phyloP scores from a whole-genome alignment of 2,888 invertebrate genomes.

The Willowsia nigromaculata region DNA sequence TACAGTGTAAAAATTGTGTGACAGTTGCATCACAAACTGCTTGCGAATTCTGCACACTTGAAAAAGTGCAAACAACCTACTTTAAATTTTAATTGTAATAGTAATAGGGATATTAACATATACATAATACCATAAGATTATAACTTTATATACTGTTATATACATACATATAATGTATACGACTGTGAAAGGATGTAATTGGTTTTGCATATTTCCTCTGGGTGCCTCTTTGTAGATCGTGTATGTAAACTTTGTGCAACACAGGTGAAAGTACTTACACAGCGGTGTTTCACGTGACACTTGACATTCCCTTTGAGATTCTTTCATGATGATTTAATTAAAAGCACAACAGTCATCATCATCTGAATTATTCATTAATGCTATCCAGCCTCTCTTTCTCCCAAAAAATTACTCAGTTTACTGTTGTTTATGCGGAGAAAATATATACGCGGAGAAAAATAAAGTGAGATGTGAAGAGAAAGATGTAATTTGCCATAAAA shows the following conservation, averaged over 20 bases:
- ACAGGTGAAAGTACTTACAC: constrained; percentile 11
- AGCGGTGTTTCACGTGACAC: background rate
- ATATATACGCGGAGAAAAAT: background rate
- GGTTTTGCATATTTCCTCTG: background rate
- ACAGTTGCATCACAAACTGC: constrained; percentile 50
- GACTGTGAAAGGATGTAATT: background rate
- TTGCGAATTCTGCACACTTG: background rate
- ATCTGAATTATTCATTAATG: constrained; percentile 29
- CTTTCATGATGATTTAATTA: constrained; percentile 31
- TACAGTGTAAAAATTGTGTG: background rate
- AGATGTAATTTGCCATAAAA: constrained; percentile 28
- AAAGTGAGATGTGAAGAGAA: background rate
- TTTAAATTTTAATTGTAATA: background rate
- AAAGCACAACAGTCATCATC: constrained; percentile 44
- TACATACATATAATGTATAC: too few species aligned
- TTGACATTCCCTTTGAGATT: constrained; percentile 28
- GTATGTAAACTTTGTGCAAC: background rate
- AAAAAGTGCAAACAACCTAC: background rate
- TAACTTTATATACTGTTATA: too few species aligned
- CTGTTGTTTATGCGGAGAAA: background rate
- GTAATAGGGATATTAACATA: background rate
- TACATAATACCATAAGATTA: too few species aligned
- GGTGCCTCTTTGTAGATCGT: background rate
- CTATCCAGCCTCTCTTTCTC: background rate
- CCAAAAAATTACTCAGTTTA: background rate